Percentiles rank a stretch among this genome's conserved stretches.
Evolutionary conservation across 2,888 invertebrate genomes (phyloP).

Genomic region (Nebria brevicollis): DNA sequence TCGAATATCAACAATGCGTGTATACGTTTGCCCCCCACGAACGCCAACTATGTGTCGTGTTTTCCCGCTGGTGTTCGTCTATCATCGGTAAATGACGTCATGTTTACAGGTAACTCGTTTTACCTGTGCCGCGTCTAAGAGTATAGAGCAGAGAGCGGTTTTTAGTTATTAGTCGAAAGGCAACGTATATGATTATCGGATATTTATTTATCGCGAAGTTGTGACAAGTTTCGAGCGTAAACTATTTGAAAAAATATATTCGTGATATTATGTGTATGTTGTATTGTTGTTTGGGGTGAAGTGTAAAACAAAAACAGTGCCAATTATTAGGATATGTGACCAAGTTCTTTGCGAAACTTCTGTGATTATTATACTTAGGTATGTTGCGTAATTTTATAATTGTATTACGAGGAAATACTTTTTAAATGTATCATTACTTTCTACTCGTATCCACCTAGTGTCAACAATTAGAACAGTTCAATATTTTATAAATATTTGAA

Average conservation of each 20-base stretch:
- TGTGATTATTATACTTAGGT: constrained; percentile 28
- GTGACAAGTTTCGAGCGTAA: neutral
- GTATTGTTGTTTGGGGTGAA: neutral
- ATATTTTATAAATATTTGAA: too few species aligned
- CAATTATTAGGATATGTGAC: neutral
- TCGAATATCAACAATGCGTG: constrained; percentile 41
- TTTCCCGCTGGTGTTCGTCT: constrained; percentile 15
- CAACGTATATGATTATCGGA: neutral
- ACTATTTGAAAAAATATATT: neutral
- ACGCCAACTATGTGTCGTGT: constrained; percentile 7
- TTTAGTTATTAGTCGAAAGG: constrained; percentile 1
- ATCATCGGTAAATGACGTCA: constrained; percentile 30
- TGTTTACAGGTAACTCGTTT: constrained; percentile 42
- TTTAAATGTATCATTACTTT: constrained; percentile 28
- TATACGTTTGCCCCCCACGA: neutral
- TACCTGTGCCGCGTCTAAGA: constrained; percentile 28
- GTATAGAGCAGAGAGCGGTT: neutral
- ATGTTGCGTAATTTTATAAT: constrained; percentile 34
- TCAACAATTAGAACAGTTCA: constrained; percentile 3
- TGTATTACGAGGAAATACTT: constrained; percentile 22
- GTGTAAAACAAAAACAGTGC: neutral
- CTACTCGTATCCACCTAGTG: neutral
- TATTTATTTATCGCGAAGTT: neutral
- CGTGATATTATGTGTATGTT: constrained; percentile 11
- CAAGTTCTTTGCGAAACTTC: constrained; percentile 21